A percentile compares a stretch with the other conserved stretches of the same genome.
Evolutionary conservation across 2,113 vertebrate species (phyloP).

Genomic region (Urocynchramus pylzowi): DNA sequence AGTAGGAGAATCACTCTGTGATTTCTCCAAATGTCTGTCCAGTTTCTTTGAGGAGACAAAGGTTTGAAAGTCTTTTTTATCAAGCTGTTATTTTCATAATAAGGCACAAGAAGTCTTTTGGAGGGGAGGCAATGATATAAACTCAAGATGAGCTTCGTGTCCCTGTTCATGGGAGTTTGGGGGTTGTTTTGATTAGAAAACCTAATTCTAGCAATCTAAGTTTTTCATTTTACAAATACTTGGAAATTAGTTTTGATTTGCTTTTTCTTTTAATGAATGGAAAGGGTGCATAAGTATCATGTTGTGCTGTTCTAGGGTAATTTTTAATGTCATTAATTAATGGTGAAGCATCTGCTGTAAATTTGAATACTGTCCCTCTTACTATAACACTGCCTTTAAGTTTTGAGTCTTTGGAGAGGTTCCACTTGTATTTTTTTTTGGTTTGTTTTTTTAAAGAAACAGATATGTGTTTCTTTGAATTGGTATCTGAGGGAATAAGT

Average conservation of each 20-base stretch:
- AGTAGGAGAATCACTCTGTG: background rate
- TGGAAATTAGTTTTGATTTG: background rate
- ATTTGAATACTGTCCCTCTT: background rate
- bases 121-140: background rate
- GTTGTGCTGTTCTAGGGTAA: background rate
- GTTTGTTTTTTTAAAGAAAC: background rate
- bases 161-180: background rate
- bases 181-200: background rate
- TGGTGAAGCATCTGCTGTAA: background rate
- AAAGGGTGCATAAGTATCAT: background rate
- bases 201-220: background rate
- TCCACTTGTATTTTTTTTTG: background rate
- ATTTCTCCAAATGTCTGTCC: background rate
- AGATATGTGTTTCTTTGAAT: background rate
- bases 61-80: background rate
- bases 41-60: background rate
- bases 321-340: constrained; percentile 6
- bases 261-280: background rate
- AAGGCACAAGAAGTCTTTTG: background rate
- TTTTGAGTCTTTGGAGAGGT: background rate
- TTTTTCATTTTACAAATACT: background rate
- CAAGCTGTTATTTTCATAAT: background rate
- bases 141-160: background rate
- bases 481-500: background rate
- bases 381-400: background rate